These are phyloP conservation scores for Calidris pygmaea DNA, from an alignment of 2,113 vertebrate species.

Conservation along the genomic window DNA sequence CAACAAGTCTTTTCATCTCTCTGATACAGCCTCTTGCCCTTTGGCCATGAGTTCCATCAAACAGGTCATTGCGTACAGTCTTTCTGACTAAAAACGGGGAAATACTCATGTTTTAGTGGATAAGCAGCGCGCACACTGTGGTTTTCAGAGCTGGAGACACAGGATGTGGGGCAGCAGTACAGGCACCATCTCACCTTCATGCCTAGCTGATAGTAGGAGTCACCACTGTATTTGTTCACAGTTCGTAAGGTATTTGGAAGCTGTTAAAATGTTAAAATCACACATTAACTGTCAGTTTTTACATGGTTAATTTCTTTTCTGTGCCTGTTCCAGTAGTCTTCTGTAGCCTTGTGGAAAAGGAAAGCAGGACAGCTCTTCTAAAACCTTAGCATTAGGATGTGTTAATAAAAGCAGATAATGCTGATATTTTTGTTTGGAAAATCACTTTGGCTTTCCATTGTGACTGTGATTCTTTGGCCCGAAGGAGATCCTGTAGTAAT, in stretches of 20 bases:
- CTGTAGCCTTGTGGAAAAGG: background rate
- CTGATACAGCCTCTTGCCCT: rapidly evolving
- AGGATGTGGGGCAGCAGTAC: rapidly evolving
- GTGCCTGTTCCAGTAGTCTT: background rate
- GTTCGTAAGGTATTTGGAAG: background rate
- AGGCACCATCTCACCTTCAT: background rate
- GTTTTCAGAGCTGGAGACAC: background rate
- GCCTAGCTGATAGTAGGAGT: background rate
- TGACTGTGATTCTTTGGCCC: background rate
- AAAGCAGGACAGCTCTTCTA: background rate
- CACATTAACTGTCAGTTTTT: rapidly evolving
- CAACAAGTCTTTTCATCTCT: rapidly evolving
- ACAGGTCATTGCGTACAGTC: rapidly evolving
- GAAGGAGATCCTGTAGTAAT: background rate
- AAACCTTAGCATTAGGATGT: background rate
- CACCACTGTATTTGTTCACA: background rate
- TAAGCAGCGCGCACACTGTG: background rate
- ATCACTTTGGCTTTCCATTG: background rate
- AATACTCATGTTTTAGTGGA: rapidly evolving
- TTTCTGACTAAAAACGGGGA: background rate
- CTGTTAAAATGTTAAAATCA: background rate
- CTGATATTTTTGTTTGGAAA: background rate
- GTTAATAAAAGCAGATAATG: background rate
- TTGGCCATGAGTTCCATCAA: rapidly evolving
- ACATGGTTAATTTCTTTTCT: background rate